Evolutionary conservation across 1,140 invertebrate species (phyloP).

Genomic region (Parasteatoda tepidariorum): DNA sequence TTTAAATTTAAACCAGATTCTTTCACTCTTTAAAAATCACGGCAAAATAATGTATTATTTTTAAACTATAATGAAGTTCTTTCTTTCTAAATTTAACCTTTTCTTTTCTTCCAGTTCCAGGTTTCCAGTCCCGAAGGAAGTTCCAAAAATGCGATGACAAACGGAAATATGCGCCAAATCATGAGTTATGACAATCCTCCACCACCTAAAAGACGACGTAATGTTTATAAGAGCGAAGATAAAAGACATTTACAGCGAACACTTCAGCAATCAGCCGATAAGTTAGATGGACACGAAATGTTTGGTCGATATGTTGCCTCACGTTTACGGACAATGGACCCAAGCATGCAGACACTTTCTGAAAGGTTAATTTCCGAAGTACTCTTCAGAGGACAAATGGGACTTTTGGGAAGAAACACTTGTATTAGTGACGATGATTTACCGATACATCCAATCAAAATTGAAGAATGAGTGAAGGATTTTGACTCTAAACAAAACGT

Average conservation of each 20-base stretch:
- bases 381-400: conserved; percentile 37
- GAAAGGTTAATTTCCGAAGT: conserved; percentile 44
- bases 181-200: neutral
- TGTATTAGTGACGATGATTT: neutral
- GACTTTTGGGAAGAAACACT: neutral
- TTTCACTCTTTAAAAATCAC: too few relatives aligned
- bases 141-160: neutral
- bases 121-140: conserved; percentile 2
- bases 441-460: neutral
- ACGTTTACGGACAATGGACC: conserved; percentile 19
- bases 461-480: conserved; percentile 2
- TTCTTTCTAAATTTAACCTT: too few relatives aligned
- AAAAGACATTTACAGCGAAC: too few relatives aligned
- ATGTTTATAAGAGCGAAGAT: neutral
- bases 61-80: too few relatives aligned
- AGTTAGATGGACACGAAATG: neutral
- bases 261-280: neutral
- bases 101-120: conserved; percentile 2
- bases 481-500: too few relatives aligned
- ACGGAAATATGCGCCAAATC: neutral
- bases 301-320: conserved; percentile 39
- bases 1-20: too few relatives aligned
- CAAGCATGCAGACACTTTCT: conserved; percentile 2
- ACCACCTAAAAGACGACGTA: neutral
- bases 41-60: too few relatives aligned